Base-by-base conservation (phyloP, 64 coral and sea anemone genomes). In the Montipora sp. region DNA sequence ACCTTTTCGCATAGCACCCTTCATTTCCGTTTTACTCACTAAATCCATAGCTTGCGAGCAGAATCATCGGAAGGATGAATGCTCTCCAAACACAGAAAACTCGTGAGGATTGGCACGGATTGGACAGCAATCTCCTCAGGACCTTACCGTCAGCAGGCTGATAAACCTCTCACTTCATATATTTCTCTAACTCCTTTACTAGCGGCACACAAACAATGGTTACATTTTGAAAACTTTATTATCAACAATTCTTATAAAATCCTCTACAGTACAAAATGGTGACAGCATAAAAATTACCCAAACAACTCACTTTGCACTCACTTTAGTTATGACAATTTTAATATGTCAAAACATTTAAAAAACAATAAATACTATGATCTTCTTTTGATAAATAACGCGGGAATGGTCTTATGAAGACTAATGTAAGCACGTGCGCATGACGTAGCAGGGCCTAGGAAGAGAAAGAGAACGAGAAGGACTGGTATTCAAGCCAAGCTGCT, bases 181-280 rank as follows among this genome's bases (percentile, higher is more conserved):
- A 36, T 2, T 36, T 36, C 36, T 36, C 36, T 36, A 36, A 2
- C 36, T 36, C 36, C 36, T 36, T 36, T 36, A 36, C 36, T 36
- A 36, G 36, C 36, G 36, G 36, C 36, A 36, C 53, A 57, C 7
- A 11, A 57, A 6, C 6, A 57, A 57, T 8, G 53, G 53, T 11
- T 8, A 11, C 6, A 8, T 57, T 11, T 91, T 89, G 89, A 97
- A 94, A 92, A 92, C 83, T 97, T 97, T 94, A 94, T 97, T 91
- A 87, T 77, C 89, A 94, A 97, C 84, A 88, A 79, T 72, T 94
- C 82, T 84, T 97, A 94, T 89, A 94, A 97, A 97, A 97, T 92
- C 89, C 88, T 96, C 82, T 89, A 80, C 70, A 89, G 82, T 94
- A 97, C 92, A 97, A 97, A 97, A 97, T 93, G 89, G 13, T 94